Evolutionary conservation across 2,888 invertebrate species (phyloP).

Genomic region (Calameuta idolon): DNA sequence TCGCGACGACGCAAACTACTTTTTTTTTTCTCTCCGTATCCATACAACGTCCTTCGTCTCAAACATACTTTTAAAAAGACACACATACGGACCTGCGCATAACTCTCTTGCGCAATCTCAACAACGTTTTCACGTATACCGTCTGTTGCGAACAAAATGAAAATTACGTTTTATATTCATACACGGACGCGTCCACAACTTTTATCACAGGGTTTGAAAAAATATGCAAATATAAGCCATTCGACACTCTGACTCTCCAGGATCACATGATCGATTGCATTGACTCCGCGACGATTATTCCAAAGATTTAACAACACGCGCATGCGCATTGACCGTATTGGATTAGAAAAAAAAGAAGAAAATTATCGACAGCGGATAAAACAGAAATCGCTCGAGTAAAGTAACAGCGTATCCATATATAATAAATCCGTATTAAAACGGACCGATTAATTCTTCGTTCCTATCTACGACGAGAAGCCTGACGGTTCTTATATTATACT

Average conservation of each 20-base stretch:
- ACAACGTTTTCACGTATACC: neutral
- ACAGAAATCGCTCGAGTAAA: conserved; percentile 10
- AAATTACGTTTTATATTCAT: conserved; percentile 18
- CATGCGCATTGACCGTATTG: neutral
- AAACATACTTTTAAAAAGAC: neutral
- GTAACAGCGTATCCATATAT: neutral
- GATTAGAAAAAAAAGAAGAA: neutral
- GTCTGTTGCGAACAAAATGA: neutral
- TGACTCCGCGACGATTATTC: neutral
- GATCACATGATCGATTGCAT: conserved; percentile 2
- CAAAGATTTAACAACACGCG: neutral
- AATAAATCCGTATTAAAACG: neutral
- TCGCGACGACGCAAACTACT: neutral
- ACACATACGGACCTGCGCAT: neutral
- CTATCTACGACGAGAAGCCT: neutral
- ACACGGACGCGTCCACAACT: neutral
- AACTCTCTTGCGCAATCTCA: neutral
- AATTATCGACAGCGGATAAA: conserved; percentile 17
- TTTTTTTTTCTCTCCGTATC: neutral
- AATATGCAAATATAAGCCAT: neutral
- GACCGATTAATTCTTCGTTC: neutral
- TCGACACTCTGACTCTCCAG: conserved; percentile 8
- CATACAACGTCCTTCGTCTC: neutral
- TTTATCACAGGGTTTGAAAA: conserved; percentile 15
- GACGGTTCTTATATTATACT: neutral